Evolutionary conservation across 2,113 vertebrate species (phyloP).

Genomic region (Epinephelus lanceolatus): DNA sequence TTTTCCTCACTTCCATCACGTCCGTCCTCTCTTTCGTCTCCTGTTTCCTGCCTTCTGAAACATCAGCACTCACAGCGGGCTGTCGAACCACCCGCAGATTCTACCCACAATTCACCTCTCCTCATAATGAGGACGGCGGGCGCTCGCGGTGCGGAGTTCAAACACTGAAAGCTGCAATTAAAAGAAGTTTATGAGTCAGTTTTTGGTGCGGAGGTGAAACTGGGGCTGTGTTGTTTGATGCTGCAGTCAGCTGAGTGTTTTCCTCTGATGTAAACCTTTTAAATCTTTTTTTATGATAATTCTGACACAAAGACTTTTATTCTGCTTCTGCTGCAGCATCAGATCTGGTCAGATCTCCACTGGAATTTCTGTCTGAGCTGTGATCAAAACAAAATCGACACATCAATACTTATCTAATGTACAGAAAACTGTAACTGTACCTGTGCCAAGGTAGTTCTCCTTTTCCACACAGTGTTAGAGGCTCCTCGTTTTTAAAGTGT

Average conservation of each 20-base stretch:
- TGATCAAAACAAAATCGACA: neutral
- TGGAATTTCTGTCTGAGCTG: neutral
- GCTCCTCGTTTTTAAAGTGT: neutral
- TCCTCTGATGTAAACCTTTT: slow-evolving; percentile 21
- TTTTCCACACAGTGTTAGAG: neutral
- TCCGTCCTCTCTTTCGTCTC: slow-evolving; percentile 46
- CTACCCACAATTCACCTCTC: slow-evolving; percentile 67
- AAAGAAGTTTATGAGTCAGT: slow-evolving; percentile 48
- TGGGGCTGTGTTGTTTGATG: slow-evolving; percentile 16
- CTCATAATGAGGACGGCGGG: slow-evolving; percentile 65
- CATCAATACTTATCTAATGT: neutral
- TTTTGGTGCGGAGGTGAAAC: slow-evolving; percentile 44
- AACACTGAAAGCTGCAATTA: slow-evolving; percentile 64
- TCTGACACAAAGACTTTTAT: neutral
- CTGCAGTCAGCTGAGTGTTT: slow-evolving; percentile 32
- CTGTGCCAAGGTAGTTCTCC: too few relatives aligned
- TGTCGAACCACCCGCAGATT: slow-evolving; percentile 54
- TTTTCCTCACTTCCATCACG: neutral
- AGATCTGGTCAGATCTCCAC: slow-evolving; percentile 9
- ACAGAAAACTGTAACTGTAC: neutral
- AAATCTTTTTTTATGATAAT: slow-evolving; percentile 14
- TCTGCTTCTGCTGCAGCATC: slow-evolving; percentile 1
- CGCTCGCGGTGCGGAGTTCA: slow-evolving; percentile 53
- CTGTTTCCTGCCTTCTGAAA: slow-evolving; percentile 54
- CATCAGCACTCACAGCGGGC: slow-evolving; percentile 68